A percentile compares a stretch with the other conserved stretches of the same genome.
Conservation (phyloP, 2,888 invertebrate genomes). For the Limnephilus marmoratus region DNA sequence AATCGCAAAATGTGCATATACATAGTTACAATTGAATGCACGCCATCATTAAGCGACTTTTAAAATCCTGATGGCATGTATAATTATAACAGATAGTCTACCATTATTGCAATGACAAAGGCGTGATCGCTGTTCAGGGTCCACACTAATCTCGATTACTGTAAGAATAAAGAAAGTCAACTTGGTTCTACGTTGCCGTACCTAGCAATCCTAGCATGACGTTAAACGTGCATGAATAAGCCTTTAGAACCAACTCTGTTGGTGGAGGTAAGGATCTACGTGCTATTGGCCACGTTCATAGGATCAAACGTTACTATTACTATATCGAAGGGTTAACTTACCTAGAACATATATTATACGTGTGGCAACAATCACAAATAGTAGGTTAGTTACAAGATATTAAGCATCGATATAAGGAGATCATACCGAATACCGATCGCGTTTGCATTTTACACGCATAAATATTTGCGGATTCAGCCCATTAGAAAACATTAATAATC, state of each 20-base stretch:
- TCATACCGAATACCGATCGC: neutral
- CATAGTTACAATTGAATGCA: too few species aligned
- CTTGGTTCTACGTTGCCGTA: neutral
- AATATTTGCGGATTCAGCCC: neutral
- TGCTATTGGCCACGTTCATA: neutral
- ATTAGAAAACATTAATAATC: neutral
- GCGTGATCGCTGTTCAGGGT: neutral
- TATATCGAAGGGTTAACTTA: neutral
- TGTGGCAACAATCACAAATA: neutral
- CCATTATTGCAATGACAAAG: neutral
- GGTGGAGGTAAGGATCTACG: neutral
- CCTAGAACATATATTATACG: too few species aligned
- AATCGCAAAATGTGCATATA: too few species aligned
- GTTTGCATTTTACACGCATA: neutral
- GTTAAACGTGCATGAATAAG: neutral
- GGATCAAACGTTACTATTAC: neutral
- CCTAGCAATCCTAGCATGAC: neutral
- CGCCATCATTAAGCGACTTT: neutral
- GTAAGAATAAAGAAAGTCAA: neutral
- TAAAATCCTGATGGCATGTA: neutral
- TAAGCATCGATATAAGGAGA: neutral
- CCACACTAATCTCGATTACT: neutral
- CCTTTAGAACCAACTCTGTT: neutral
- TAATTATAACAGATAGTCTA: neutral
- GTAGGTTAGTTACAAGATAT: neutral